A percentile compares a stretch with the other conserved stretches of the same genome.
Evolutionary conservation across 1,140 invertebrate species (phyloP).

Genomic region (Zaprionus gabonicus): DNA sequence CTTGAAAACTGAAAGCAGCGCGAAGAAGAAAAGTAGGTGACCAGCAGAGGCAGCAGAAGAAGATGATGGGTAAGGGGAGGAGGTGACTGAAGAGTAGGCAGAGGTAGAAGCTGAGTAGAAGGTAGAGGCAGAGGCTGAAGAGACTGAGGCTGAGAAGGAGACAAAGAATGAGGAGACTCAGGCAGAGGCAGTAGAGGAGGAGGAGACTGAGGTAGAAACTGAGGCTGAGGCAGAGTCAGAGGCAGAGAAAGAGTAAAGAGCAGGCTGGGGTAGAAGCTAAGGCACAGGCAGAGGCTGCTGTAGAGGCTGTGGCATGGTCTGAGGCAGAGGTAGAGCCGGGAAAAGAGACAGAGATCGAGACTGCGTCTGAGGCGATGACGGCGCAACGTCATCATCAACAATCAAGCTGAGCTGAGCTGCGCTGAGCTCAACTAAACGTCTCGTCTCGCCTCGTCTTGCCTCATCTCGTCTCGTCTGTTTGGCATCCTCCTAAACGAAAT

Average conservation of each 20-base stretch:
- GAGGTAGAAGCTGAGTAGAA: neutral
- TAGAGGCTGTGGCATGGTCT: too few relatives aligned
- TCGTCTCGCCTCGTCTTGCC: neutral
- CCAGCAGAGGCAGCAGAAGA: slow-evolving; percentile 36
- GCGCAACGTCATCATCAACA: slow-evolving; percentile 37
- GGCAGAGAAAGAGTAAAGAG: too few relatives aligned
- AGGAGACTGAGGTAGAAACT: too few relatives aligned
- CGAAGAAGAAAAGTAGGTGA: slow-evolving; percentile 74
- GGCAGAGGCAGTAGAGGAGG: too few relatives aligned
- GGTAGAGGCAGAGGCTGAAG: too few relatives aligned
- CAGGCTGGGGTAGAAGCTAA: too few relatives aligned
- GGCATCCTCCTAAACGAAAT: slow-evolving; percentile 67
- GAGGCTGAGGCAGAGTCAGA: too few relatives aligned
- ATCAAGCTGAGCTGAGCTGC: slow-evolving; percentile 40
- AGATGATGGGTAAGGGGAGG: neutral
- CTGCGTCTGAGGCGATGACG: slow-evolving; percentile 13
- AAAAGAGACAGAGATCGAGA: too few relatives aligned
- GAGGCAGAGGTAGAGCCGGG: neutral
- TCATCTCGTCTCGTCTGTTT: neutral
- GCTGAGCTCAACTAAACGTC: neutral
- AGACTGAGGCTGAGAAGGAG: too few relatives aligned
- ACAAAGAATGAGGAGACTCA: too few relatives aligned
- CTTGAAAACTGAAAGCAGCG: slow-evolving; percentile 64
- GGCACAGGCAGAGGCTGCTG: too few relatives aligned
- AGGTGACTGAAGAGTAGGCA: neutral